Evolutionary conservation across 1,140 invertebrate genomes (phyloP), one percentile per base, ranked within the genome.

Genomic region (Achatina immaculata): DNA sequence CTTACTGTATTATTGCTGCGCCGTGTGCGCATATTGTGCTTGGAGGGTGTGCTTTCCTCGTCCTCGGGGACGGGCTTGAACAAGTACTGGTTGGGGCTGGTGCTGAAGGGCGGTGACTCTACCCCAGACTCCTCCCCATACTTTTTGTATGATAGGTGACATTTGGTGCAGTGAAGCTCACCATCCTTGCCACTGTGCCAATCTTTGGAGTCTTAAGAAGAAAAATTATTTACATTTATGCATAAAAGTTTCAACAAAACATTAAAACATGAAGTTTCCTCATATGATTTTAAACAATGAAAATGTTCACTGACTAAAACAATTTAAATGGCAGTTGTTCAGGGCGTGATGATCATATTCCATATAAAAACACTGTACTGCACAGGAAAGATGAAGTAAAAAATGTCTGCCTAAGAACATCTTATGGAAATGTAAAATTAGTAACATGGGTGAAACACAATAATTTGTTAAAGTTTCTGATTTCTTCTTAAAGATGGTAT

Each of bases 171-270:
- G 38, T 96, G 92, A 11, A 96, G 90, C 65, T 94, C 91, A 74
- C 94, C 93, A 82, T 96, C 95, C 87, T 95, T 96, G 19, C 95
- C 95, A 87, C 95, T 93, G 89, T 95, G 95, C 94, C 95, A 95
- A 88, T 95, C 94, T 89, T 93, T 92, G 28, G 94, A 94, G 85
- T 92, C 94, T 95, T 87, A 45, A 76, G 82, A 81, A 80, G 78
- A 42, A 83, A 80, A 77, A 40, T 51, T 51, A 51, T 51, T 24
- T 14, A 51, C 11, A 51, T 51, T 51, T 51, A 51, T 14, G 11
- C 11, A 51, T 24, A 51, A 14, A 51, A 24, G 48, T 51, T 51
- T 51, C 24, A 51, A 14, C 48, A 66, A 66, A 14, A 66, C 9
- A 66, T 16, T 16, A 66, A 19, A 66, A 66, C 14, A 66, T 66